Conservation (phyloP, 2,888 invertebrate species). For the Taphrorychus bicolor region DNA sequence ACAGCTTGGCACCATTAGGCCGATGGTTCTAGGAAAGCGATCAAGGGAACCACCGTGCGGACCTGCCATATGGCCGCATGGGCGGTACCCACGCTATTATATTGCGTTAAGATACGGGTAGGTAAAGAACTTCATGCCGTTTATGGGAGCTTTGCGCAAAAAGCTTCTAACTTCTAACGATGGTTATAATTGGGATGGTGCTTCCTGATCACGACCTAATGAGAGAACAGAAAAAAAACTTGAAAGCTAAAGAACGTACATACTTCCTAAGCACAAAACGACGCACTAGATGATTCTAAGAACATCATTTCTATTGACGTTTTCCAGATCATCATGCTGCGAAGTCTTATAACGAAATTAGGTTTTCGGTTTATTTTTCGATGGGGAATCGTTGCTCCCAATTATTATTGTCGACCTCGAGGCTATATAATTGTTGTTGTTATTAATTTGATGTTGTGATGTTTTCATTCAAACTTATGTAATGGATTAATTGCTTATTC, state of each 20-base stretch:
- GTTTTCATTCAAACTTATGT: not conserved
- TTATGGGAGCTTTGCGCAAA: not conserved
- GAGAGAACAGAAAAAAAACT: too few relatives aligned
- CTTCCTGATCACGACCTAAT: too few relatives aligned
- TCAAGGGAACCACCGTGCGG: constrained; percentile 39
- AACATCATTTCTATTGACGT: too few relatives aligned
- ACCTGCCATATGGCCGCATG: constrained; percentile 15
- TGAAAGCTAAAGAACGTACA: too few relatives aligned
- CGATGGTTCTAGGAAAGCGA: constrained; percentile 37
- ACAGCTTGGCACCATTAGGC: constrained; percentile 42
- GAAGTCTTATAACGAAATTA: too few relatives aligned
- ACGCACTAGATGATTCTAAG: too few relatives aligned
- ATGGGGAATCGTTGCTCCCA: not conserved
- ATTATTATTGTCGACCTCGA: not conserved
- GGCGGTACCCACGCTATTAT: constrained; percentile 29
- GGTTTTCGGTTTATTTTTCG: not conserved
- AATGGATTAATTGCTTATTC: not conserved
- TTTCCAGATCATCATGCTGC: too few relatives aligned
- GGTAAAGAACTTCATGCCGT: not conserved
- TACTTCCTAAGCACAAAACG: too few relatives aligned
- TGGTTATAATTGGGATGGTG: too few relatives aligned
- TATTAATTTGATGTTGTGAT: not conserved
- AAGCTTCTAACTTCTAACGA: too few relatives aligned
- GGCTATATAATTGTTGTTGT: not conserved
- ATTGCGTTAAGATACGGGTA: constrained; percentile 9